Evolutionary conservation across 2,888 invertebrate species (phyloP).

Genomic region (Latrodectus elegans): DNA sequence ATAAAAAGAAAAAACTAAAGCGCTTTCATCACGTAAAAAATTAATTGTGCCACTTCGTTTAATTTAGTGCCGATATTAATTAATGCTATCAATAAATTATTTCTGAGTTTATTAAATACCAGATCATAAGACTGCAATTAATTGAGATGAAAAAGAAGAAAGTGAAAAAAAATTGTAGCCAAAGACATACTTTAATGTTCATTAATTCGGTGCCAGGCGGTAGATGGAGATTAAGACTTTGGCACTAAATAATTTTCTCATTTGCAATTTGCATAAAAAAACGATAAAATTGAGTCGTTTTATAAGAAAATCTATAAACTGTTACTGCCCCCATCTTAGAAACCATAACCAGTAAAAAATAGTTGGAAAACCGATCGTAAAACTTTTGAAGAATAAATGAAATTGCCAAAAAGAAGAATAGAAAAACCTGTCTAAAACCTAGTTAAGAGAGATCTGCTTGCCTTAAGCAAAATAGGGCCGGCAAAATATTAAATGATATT

Average conservation of each 20-base stretch:
- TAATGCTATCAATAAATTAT: too few species aligned
- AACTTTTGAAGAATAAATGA: not conserved
- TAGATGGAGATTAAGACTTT: not conserved
- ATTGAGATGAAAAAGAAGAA: too few species aligned
- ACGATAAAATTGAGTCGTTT: not conserved
- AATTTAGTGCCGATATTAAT: too few species aligned
- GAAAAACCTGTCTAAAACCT: too few species aligned
- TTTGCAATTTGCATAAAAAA: slow-evolving; percentile 1
- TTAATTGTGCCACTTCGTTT: too few species aligned
- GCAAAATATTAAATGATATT: too few species aligned
- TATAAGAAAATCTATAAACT: slow-evolving; percentile 1
- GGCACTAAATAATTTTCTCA: slow-evolving; percentile 2
- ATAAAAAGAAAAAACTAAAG: too few species aligned
- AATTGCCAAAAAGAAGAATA: not conserved
- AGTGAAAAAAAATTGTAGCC: not conserved
- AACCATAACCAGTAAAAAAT: not conserved
- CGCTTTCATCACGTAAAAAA: too few species aligned
- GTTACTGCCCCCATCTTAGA: not conserved
- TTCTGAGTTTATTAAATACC: too few species aligned
- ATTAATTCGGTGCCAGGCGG: not conserved
- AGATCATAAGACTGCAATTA: too few species aligned
- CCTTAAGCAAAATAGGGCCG: too few species aligned
- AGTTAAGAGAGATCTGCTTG: too few species aligned
- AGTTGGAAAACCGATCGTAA: not conserved
- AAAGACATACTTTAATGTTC: not conserved